These are phyloP conservation scores for Uloborus diversus DNA, from an alignment of 1,140 invertebrate species.

Conservation along the genomic window DNA sequence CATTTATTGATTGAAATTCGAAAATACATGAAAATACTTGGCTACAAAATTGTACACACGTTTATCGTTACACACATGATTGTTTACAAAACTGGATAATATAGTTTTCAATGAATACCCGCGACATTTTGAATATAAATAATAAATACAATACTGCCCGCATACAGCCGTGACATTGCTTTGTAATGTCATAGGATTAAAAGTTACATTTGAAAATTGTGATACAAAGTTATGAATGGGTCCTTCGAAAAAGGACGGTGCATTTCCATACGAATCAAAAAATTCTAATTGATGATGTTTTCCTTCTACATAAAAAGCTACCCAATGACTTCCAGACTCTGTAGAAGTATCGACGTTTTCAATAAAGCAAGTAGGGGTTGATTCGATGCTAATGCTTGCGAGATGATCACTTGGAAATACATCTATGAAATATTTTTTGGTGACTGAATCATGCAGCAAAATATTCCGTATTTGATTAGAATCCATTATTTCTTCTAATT, in stretches of 20 bases:
- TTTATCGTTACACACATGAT: not conserved
- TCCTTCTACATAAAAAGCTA: not conserved
- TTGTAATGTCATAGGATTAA: not conserved
- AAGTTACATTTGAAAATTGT: not conserved
- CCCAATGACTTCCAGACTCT: not conserved
- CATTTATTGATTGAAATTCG: not conserved
- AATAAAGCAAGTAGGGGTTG: no score
- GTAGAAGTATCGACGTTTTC: no score
- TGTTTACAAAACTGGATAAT: not conserved
- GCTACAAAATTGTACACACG: not conserved
- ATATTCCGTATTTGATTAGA: no score
- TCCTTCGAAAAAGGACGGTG: not conserved
- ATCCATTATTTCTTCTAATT: no score
- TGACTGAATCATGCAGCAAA: no score
- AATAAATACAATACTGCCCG: conserved; percentile 23
- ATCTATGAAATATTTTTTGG: no score
- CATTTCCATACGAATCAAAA: conserved; percentile 16
- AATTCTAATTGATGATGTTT: not conserved
- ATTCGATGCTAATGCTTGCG: no score
- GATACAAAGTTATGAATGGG: not conserved
- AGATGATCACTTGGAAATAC: no score
- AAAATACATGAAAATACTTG: not conserved
- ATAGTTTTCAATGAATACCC: not conserved
- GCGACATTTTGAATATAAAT: not conserved
- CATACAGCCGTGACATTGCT: not conserved